These are phyloP conservation scores for Thera obeliscata DNA, from an alignment of 2,888 invertebrate species.

Conservation along the genomic window DNA sequence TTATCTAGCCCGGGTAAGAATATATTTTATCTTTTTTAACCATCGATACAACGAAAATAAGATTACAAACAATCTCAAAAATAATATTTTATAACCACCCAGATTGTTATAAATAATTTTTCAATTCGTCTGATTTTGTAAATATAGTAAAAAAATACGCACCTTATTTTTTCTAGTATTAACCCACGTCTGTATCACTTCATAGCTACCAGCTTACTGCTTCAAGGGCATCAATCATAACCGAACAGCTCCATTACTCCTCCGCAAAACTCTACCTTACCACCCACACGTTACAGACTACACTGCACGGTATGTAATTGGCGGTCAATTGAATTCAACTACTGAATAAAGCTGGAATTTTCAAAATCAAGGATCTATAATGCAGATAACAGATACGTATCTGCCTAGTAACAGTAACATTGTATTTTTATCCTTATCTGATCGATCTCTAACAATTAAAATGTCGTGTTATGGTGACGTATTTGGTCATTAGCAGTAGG, in stretches of 20 bases:
- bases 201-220: slow-evolving; percentile 53
- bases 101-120: background rate
- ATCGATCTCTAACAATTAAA: background rate
- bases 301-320: slow-evolving; percentile 7
- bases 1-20: too few species aligned
- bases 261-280: slow-evolving; percentile 24
- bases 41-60: too few species aligned
- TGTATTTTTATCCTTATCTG: slow-evolving; percentile 5
- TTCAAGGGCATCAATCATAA: slow-evolving; percentile 31
- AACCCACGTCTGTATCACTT: slow-evolving; percentile 45
- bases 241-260: slow-evolving; percentile 1
- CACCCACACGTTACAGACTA: slow-evolving; percentile 10
- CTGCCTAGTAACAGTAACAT: background rate
- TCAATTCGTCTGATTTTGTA: background rate
- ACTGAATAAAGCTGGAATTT: slow-evolving; percentile 14
- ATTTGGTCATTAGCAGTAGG: background rate
- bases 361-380: slow-evolving; percentile 5
- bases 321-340: slow-evolving; percentile 24
- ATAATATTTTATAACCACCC: too few species aligned
- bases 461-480: background rate
- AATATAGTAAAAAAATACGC: slow-evolving; percentile 5
- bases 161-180: slow-evolving; percentile 22
- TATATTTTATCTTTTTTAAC: too few species aligned
- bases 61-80: too few species aligned
- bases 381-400: background rate